Evolutionary conservation across 2,113 vertebrate species (phyloP).

Genomic region (Grallaria varia): DNA sequence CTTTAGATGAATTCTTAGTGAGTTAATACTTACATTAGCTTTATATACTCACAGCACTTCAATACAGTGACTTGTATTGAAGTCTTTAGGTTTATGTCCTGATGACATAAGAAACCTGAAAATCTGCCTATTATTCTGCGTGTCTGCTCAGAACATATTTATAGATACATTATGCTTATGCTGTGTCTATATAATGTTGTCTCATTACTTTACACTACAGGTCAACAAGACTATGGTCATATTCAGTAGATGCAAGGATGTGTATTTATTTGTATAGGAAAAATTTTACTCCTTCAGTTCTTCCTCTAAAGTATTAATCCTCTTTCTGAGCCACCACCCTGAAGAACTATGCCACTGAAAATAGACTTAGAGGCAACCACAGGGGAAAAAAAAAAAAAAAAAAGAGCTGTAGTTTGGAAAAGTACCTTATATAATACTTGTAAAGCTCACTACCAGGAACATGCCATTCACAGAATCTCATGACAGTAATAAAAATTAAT

Average conservation of each 20-base stretch:
- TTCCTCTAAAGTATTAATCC: not conserved
- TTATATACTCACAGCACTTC: not conserved
- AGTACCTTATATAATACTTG: not conserved
- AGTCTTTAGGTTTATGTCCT: not conserved
- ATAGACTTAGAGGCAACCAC: not conserved
- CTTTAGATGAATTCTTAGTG: not conserved
- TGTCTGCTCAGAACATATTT: not conserved
- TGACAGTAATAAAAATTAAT: not conserved
- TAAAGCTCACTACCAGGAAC: not conserved
- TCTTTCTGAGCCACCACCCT: not conserved
- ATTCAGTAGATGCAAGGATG: not conserved
- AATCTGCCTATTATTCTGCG: not conserved
- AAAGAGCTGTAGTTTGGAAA: not conserved
- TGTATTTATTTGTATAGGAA: not conserved
- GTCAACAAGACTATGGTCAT: not conserved
- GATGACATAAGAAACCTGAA: not conserved
- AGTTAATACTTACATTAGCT: not conserved
- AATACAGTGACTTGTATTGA: not conserved
- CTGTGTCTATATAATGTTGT: not conserved
- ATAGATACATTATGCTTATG: not conserved
- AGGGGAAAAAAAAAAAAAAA: not conserved
- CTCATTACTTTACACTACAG: not conserved
- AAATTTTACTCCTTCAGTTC: not conserved
- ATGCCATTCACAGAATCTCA: not conserved
- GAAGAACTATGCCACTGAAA: slow-evolving; percentile 18